Conservation (phyloP, 2,888 invertebrate genomes). For the Ectemnius cavifrons region DNA sequence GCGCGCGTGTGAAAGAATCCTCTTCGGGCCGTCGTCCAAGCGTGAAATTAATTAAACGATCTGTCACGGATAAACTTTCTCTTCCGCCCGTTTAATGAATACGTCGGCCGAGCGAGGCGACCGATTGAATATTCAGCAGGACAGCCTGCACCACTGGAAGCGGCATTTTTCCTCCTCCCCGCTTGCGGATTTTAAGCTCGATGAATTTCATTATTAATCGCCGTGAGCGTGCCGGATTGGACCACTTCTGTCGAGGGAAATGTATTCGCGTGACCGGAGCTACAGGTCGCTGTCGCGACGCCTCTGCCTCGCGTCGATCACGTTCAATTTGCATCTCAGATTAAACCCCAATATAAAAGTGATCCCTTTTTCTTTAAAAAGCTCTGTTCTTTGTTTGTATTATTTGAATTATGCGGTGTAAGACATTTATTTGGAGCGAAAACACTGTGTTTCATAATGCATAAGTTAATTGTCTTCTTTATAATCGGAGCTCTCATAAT, state of each 20-base stretch:
- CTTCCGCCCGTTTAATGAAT: conserved; percentile 41
- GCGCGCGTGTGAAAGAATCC: conserved; percentile 12
- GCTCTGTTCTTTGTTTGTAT: too few species aligned
- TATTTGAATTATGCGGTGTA: too few species aligned
- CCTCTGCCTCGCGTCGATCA: too few species aligned
- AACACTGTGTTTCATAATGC: neutral
- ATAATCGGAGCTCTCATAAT: too few species aligned
- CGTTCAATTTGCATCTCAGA: too few species aligned
- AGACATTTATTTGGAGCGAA: neutral
- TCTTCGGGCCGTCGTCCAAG: conserved; percentile 30
- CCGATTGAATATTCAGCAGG: conserved; percentile 43
- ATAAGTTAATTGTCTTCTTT: neutral
- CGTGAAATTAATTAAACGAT: conserved; percentile 55
- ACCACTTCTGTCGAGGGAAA: neutral
- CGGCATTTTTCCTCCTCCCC: conserved; percentile 13
- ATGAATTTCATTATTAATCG: conserved; percentile 9
- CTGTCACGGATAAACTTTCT: conserved; percentile 46
- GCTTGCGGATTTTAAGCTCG: conserved; percentile 7
- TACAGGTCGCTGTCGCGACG: too few species aligned
- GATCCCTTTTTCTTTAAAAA: too few species aligned
- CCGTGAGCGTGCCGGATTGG: neutral
- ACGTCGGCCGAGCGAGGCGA: conserved; percentile 14
- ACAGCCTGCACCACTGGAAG: neutral
- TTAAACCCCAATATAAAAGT: too few species aligned
- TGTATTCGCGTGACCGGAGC: too few species aligned